Evolutionary conservation across 2,113 vertebrate genomes (phyloP), one percentile per base, ranked within the genome.

Genomic region (Barnardius zonarius): DNA sequence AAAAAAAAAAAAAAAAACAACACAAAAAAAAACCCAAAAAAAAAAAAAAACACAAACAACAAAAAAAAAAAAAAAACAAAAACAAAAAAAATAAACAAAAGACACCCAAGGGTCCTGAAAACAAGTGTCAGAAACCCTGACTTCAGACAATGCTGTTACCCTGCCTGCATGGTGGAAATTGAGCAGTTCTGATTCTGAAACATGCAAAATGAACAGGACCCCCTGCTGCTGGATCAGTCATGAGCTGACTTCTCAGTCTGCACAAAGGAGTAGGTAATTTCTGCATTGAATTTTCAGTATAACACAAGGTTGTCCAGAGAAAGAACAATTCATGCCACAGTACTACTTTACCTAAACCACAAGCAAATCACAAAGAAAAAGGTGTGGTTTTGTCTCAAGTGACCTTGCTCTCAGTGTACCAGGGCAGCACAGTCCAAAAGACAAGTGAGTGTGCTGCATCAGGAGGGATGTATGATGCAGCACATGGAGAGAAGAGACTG

Each of bases 401-500:
- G 41, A 18, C 17, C 28, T 15, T 66, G 15, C 30, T 74, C 15
- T 39, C 44, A 44, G 30, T 1, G 5, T 14, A 66, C 9, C 20
- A 37, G 28, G 28, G 55, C 27, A 73, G 43, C 9, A 22, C 4
- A 44, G 33, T 31, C 61, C 31, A 55, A 49, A 46, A 46, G 63
- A 72, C 52, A 41, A 46, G 10, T 15, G 46, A 82, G 25, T 0
- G 0, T 10, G 22, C 27, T 30, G n/a, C 49, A n/a, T 25, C 27
- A 48, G 39, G 23, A 86, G 37, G 13, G 9, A n/a, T 0, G 2
- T 16, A 54, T 43, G 48, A 39, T 14, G 14, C 16, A 79, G 35
- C n/a, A 43, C 0, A 5, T 13, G 13, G 14, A 72, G 18, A 48
- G 35, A 57, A 55, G 16, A 39, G 43, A 62, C 13, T 2, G 0